Evolutionary conservation across 2,888 invertebrate genomes (phyloP), one percentile per base, ranked within the genome.

Genomic region (Smittia sp.): DNA sequence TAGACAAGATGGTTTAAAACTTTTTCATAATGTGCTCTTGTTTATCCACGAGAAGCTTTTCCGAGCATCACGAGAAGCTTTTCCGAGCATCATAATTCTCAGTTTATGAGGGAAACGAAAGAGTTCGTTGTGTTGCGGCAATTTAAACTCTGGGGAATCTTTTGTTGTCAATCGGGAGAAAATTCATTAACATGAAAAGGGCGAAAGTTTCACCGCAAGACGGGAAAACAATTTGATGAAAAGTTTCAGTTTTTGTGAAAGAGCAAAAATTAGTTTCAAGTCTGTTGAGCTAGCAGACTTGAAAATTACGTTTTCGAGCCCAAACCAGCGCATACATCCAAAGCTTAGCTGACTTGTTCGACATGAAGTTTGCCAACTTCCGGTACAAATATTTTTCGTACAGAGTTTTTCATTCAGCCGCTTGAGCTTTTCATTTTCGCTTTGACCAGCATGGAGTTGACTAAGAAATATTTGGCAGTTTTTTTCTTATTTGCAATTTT

Each of bases 41-140:
- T 68, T 68, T 68, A 68, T 68, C 46, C 46, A 68, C 46, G 46
- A 39, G 54, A 70, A 70, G 70, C 52, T 70, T 70, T 58, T 25
- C 13, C 25, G 22, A 52, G 38, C 70, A 54, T 54, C 20, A 41
- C 11, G 32, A 32, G 32, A 46, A 46, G 15, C 46, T 39, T 39
- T 39, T 39, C 11, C 11, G 7, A 46, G 6, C 46, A 46, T 46
- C 6, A 15, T 46, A 46, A 46, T 46, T 46, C n/a, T 46, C n/a
- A 3, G 46, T 13, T 15, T 46, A 32, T 32, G 32, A 32, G 3
- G 32, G 9, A n/a, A 13, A 46, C 22, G 24, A 58, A 58, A 58
- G 24, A 22, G 6, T 46, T 46, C 46, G 11, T 13, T 46, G 46
- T n/a, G 15, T n/a, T 46, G 3, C 2, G 4, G 3, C 6, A 46